phyloP scores from a whole-genome alignment of 2,888 invertebrate genomes.

The Carabus problematicus region DNA sequence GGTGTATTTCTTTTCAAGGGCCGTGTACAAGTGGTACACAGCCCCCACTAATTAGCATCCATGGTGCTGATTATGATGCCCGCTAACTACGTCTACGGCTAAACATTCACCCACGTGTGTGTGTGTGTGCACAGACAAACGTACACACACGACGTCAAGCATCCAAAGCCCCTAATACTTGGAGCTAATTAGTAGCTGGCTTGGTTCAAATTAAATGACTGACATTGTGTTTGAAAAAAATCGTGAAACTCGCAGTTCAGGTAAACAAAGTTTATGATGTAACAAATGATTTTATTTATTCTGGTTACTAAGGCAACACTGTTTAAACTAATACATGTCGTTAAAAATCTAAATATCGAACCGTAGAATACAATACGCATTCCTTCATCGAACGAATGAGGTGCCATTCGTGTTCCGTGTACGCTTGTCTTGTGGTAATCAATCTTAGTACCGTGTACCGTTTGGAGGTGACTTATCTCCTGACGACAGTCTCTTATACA shows the following conservation, averaged over 20 bases:
- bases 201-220: slow-evolving; percentile 1
- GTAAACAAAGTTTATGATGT: no score
- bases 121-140: slow-evolving; percentile 1
- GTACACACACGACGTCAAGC: neutral
- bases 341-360: no score
- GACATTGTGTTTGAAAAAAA: no score
- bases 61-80: slow-evolving; percentile 36
- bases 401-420: no score
- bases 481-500: slow-evolving; percentile 38
- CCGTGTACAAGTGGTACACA: neutral
- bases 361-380: no score
- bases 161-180: no score
- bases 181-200: slow-evolving; percentile 16
- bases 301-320: no score
- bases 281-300: no score
- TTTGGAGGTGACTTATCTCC: slow-evolving; percentile 35
- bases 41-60: slow-evolving; percentile 34
- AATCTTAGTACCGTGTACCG: slow-evolving; percentile 41
- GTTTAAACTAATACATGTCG: no score
- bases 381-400: no score
- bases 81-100: slow-evolving; percentile 23
- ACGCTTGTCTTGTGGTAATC: slow-evolving; percentile 20
- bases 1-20: slow-evolving; percentile 34
- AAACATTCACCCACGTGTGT: neutral
- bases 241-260: no score